Evolutionary conservation across 2,888 invertebrate genomes (phyloP).

Genomic region (Zootermopsis nevadensis): DNA sequence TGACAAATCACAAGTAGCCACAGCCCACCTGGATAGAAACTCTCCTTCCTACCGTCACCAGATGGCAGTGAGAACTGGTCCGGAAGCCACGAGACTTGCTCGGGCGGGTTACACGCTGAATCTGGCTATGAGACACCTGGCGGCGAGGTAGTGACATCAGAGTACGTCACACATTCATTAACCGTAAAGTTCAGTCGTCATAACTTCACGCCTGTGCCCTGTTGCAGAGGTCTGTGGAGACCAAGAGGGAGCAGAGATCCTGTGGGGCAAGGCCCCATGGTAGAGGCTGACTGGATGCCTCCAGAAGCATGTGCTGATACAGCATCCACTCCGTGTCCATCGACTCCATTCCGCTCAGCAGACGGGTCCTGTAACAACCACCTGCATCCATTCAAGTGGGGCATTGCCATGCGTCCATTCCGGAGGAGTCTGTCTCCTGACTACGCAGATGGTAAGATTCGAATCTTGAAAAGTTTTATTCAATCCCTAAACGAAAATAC

Average conservation of each 20-base stretch:
- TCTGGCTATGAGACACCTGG: slow-evolving; percentile 73
- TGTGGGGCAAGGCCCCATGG: slow-evolving; percentile 40
- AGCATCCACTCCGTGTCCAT: slow-evolving; percentile 47
- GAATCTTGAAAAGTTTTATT: slow-evolving; percentile 28
- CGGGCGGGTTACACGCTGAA: slow-evolving; percentile 76
- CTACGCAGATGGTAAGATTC: slow-evolving; percentile 77
- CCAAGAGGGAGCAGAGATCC: background rate
- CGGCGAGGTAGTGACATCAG: slow-evolving; percentile 65
- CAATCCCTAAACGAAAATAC: no score
- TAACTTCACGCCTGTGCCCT: no score
- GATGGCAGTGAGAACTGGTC: slow-evolving; percentile 71
- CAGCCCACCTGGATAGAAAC: slow-evolving; percentile 50
- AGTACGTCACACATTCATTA: no score
- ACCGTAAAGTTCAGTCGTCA: no score
- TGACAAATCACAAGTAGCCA: slow-evolving; percentile 67
- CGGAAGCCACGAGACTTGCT: slow-evolving; percentile 71
- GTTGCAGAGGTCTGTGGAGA: background rate
- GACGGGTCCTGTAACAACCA: slow-evolving; percentile 85
- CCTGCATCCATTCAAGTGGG: slow-evolving; percentile 72
- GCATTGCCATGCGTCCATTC: slow-evolving; percentile 80
- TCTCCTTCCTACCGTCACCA: slow-evolving; percentile 69
- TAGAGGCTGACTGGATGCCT: slow-evolving; percentile 48
- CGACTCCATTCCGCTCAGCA: slow-evolving; percentile 69
- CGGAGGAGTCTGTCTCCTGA: slow-evolving; percentile 78
- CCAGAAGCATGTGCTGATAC: slow-evolving; percentile 42